Conservation (phyloP, 2,888 invertebrate species). For the Pegoplata infirma region DNA sequence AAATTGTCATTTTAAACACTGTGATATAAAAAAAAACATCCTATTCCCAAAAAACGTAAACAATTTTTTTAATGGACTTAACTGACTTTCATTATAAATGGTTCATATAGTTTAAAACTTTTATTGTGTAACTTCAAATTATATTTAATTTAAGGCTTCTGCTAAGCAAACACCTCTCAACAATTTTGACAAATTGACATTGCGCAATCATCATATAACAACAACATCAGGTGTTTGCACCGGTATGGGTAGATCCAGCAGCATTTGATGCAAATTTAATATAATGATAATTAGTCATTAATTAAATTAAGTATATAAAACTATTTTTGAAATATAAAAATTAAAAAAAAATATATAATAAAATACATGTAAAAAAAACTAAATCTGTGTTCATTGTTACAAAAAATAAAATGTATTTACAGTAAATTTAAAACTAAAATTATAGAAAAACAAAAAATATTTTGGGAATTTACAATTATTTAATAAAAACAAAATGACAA, state of each 20-base stretch:
- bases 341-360: constrained; percentile 30
- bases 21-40: too few species aligned
- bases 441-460: constrained; percentile 30
- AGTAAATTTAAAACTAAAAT: constrained; percentile 20
- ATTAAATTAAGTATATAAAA: constrained; percentile 11
- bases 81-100: too few species aligned
- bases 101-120: too few species aligned
- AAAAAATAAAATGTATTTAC: constrained; percentile 50
- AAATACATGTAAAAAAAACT: constrained; percentile 33
- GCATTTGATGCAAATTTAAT: constrained; percentile 71
- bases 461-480: constrained; percentile 62
- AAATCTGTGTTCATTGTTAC: constrained; percentile 62
- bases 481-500: constrained; percentile 25
- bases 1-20: too few species aligned
- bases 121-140: too few species aligned
- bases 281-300: constrained; percentile 12
- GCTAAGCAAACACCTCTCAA: constrained; percentile 70
- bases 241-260: constrained; percentile 75
- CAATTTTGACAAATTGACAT: constrained; percentile 69
- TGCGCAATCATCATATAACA: constrained; percentile 75
- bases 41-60: too few species aligned
- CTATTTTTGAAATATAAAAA: constrained; percentile 41
- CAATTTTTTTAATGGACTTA: too few species aligned
- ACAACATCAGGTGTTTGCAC: constrained; percentile 76
- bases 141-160: too few species aligned